A percentile compares a stretch with the other conserved stretches of the same genome.
These are phyloP conservation scores for Eidolon dupreanum DNA, from an alignment of 2,797 vertebrate species.

Conservation along the genomic window DNA sequence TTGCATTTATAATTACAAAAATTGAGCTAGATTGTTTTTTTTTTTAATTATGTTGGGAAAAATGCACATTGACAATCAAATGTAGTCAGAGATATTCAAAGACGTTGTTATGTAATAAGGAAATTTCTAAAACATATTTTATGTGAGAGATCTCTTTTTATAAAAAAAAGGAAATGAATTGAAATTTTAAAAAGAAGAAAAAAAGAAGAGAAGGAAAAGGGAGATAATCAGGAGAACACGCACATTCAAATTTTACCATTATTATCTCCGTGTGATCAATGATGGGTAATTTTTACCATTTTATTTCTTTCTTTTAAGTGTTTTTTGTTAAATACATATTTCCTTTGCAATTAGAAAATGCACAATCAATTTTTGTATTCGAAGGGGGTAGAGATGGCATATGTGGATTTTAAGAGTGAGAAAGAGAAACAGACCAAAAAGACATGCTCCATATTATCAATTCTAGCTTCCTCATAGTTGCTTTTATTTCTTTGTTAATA, in stretches of 20 bases:
- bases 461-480: not conserved
- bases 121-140: not conserved
- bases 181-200: not conserved
- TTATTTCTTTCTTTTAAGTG: not conserved
- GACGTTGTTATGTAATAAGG: not conserved
- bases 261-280: not conserved
- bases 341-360: conserved; percentile 17
- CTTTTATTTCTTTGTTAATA: not conserved
- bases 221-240: not conserved
- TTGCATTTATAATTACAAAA: not conserved
- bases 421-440: not conserved
- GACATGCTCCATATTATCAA: not conserved
- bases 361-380: not conserved
- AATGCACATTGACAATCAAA: not conserved
- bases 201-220: not conserved
- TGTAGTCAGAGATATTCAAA: not conserved
- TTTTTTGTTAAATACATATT: not conserved
- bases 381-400: too few species aligned
- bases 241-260: not conserved
- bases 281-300: not conserved
- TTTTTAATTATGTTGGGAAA: not conserved
- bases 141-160: not conserved
- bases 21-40: not conserved
- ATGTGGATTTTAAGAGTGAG: not conserved
- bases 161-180: not conserved